Evolutionary conservation across 1,140 invertebrate genomes (phyloP), one percentile per base, ranked within the genome.

Genomic region (fruit fly (Drosophila melanogaster)): DNA sequence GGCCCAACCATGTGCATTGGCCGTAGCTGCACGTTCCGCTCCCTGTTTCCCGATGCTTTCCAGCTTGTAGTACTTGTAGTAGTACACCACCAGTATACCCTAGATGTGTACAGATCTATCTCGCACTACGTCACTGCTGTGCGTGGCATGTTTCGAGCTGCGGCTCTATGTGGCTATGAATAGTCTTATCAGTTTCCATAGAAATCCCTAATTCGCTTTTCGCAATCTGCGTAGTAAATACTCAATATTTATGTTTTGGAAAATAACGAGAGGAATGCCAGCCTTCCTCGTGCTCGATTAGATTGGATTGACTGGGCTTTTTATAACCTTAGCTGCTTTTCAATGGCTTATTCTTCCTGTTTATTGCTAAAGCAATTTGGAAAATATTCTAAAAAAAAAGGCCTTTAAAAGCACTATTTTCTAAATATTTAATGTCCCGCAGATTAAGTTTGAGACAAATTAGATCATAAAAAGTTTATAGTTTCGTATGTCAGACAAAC

Each of bases 191-290:
- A 56, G 41, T 8, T 26, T 4, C 10, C 12, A 17, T 19, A 54
- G 47, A 55, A 67, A 69, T 69, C 40, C 66, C 64, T 38, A 69
- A 67, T 55, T 46, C 37, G 33, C 40, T 69, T 64, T 37, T 65
- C 12, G 33, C 62, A 46, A 69, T 67, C 65, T 55, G 62, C 40
- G 65, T 66, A 67, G 64, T 69, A 70, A 56, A 71, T 66, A 66
- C 17, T 66, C 64, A 50, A 17, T 51, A 65, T 66, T 66, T 65
- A 66, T 66, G 44, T 51, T 66, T 50, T 14, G n/a, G 12, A 30
- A 37, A 4, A n/a, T 10, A 11, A 33, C 37, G 26, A 58, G 30
- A 35, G 26, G 10, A 19, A 35, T 19, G 49, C 10, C 30, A 59
- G 24, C 49, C 33, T 60, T 54, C 49, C 49, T 60, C 54, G 19